Evolutionary conservation across 2,113 vertebrate species (phyloP).

Genomic region (Nesospiza acunhae): DNA sequence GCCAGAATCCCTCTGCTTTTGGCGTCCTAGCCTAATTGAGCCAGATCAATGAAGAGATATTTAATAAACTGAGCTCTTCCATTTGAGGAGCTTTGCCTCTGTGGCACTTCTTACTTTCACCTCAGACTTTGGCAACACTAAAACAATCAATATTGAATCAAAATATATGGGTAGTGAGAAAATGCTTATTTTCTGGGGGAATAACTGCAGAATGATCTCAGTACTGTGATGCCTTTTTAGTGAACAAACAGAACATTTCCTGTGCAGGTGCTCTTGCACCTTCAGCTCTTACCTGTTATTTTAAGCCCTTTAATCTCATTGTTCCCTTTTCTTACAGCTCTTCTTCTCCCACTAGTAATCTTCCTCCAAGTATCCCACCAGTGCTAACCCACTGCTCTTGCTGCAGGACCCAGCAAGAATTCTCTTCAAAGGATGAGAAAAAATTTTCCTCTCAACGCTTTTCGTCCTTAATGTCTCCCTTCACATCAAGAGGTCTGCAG

Average conservation of each 20-base stretch:
- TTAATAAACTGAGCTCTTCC: slow-evolving; percentile 25
- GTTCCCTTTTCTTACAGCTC: not conserved
- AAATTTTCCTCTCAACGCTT: not conserved
- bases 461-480: not conserved
- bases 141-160: slow-evolving; percentile 17
- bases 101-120: slow-evolving; percentile 9
- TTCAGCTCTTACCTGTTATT: not conserved
- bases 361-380: not conserved
- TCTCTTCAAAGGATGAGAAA: not conserved
- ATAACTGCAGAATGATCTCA: not conserved
- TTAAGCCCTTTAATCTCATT: not conserved
- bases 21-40: not conserved
- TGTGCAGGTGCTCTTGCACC: not conserved
- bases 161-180: not conserved
- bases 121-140: not conserved
- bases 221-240: not conserved
- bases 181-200: not conserved
- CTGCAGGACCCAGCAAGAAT: not conserved
- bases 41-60: slow-evolving; percentile 8
- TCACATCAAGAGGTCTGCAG: not conserved
- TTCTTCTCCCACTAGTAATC: not conserved
- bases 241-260: not conserved
- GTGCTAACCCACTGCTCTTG: not conserved
- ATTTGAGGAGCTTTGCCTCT: not conserved
- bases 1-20: not conserved